Percentiles rank a stretch among this genome's conserved stretches.
Conservation (phyloP, 2,113 vertebrate species). For the Rhynchopsitta pachyrhyncha region DNA sequence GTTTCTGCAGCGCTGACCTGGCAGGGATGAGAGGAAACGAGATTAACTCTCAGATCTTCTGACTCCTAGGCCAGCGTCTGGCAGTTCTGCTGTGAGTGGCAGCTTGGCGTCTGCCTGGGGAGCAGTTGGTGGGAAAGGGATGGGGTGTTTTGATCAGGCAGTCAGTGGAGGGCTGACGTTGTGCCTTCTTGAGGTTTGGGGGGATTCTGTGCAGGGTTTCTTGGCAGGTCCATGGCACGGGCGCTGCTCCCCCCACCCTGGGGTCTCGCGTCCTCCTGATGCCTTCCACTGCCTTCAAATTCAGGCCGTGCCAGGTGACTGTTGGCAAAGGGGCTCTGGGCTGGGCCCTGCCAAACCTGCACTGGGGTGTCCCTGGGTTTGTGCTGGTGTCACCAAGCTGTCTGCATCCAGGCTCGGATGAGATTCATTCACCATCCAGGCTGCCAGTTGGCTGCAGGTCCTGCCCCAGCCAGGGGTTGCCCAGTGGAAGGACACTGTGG, state of each 20-base stretch:
- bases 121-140: neutral
- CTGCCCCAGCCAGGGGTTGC: conserved; percentile 37
- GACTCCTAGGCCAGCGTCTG: neutral
- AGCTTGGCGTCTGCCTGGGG: neutral
- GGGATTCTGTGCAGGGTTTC: rapidly evolving
- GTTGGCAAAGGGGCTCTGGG: neutral
- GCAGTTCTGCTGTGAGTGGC: neutral
- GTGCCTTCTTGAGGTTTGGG: neutral
- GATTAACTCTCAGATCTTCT: conserved; percentile 52
- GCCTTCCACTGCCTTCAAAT: neutral
- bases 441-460: neutral
- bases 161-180: rapidly evolving
- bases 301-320: neutral
- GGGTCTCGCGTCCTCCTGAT: neutral
- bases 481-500: conserved; percentile 47
- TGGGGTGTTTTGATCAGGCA: neutral
- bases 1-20: conserved; percentile 40
- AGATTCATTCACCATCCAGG: neutral
- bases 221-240: rapidly evolving
- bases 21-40: conserved; percentile 16
- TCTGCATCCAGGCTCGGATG: neutral
- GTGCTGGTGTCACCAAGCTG: rapidly evolving
- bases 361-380: neutral
- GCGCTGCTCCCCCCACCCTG: rapidly evolving
- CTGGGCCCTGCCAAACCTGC: rapidly evolving